A percentile compares a stretch with the other conserved stretches of the same genome.
Conservation (phyloP, 2,113 vertebrate genomes). For the Brienomyrus longianalis region DNA sequence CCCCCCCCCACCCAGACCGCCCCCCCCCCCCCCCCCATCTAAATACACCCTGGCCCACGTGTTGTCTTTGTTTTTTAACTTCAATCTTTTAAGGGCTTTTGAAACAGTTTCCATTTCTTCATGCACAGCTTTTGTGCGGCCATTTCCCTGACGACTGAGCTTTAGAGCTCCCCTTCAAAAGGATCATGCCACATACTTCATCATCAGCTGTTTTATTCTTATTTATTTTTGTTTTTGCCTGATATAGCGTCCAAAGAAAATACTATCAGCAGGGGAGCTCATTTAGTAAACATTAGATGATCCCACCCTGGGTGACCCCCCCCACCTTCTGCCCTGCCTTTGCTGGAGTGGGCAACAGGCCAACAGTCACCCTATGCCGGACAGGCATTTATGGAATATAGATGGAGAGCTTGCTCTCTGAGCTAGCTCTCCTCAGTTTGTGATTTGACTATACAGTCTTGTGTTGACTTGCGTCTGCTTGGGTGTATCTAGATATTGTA, state of each 20-base stretch:
- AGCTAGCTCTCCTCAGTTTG: not conserved
- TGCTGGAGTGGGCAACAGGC: not conserved
- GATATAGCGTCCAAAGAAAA: not conserved
- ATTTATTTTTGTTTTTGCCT: not conserved
- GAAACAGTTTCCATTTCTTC: not conserved
- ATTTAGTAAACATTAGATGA: not conserved
- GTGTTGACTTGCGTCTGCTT: not conserved
- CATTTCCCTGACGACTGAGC: not conserved
- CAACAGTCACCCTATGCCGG: not conserved
- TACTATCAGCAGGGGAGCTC: not conserved
- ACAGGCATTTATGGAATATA: not conserved
- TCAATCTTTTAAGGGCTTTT: not conserved
- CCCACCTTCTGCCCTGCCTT: not conserved
- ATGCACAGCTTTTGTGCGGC: not conserved
- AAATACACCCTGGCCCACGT: not conserved
- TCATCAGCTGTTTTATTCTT: not conserved
- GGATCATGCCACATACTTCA: not conserved
- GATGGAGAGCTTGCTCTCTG: not conserved
- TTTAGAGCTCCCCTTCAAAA: not conserved
- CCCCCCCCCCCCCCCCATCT: not conserved
- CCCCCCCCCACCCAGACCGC: not conserved
- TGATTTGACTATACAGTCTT: not conserved
- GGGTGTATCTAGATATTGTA: not conserved
- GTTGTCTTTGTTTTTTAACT: not conserved
- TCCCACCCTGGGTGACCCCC: no score